Evolutionary conservation across 2,797 vertebrate genomes (phyloP), one percentile per base, ranked within the genome.

Genomic region (Urosaurus nigricauda): DNA sequence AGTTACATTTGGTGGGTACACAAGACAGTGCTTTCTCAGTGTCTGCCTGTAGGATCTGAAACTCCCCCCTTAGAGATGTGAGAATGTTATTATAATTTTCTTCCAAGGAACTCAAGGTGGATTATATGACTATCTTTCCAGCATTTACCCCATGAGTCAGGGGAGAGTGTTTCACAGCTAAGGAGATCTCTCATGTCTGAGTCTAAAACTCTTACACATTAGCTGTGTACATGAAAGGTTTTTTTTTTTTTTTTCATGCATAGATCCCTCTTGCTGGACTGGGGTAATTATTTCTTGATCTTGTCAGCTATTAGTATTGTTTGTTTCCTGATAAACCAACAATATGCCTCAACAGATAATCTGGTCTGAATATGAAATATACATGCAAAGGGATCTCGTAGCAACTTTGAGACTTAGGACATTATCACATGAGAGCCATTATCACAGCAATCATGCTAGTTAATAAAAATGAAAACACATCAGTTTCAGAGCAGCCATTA

Each of bases 191-290:
- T 3, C 6, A 47, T 3, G 21, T 26, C 21, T 17, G 21, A 77
- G 21, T 75, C 7, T 16, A 75, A 75, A 21, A 26, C 9, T 47
- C 74, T 12, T 47, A 47, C 24, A 40, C 60, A 11, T 6, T 24
- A 60, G 26, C 12, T 82, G 35, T 37, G 6, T 12, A 40, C 56
- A 63, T 40, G 35, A 11, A 60, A 13, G 19, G 14, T 81, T 26
- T 24, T 12, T 93, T 93, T 90, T 19, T 47, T n/a, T n/a, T n/a
- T n/a, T n/a, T n/a, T n/a, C n/a, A 80, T 58, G n/a, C 79, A 80
- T 58, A 32, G 53, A 58, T 87, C 85, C 1, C 58, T 85, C 0
- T 47, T 70, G 32, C 74, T 1, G 0, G 24, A 88, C 90, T 19
- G n/a, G 85, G 24, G 0, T 0, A 26, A 86, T 2, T 11, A 56